Evolutionary conservation across 2,113 vertebrate species (phyloP), one percentile per base, ranked within the genome.

Genomic region (Gallinago media): DNA sequence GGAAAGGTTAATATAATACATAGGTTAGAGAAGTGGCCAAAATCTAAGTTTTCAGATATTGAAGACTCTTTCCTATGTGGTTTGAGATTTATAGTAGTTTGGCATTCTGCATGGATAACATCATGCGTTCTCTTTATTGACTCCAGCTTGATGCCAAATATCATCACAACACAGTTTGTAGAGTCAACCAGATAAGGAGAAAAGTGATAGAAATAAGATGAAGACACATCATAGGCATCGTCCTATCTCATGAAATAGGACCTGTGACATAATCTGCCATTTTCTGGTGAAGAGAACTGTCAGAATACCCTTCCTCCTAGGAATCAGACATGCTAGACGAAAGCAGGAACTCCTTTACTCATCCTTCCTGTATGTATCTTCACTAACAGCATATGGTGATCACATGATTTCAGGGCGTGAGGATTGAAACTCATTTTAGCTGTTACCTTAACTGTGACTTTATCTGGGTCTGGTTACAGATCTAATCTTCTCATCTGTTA

Each of bases 101-200:
- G 68, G 38, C 32, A 83, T 85, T 82, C 36, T 50, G 32, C 62
- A 22, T 56, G 47, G 55, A 80, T 74, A 79, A 49, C 10, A 46
- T 86, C 19, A 11, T 73, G 19, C 14, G 49, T 85, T 96, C 61
- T 84, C 18, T 89, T 95, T 94, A 44, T 62, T 89, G 85, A 87
- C n/a, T 92, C 16, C 27, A 90, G 15, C 56, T 85, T 86, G 25
- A 63, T 85, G 63, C 32, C 59, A 67, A 67, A 36, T 67, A 73
- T 34, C 40, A 85, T 52, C 23, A 19, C 31, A 78, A 75, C 46
- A 88, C 72, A 62, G 42, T 47, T 46, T 77, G 22, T 46, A 85
- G 88, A 88, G 54, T 56, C 46, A n/a, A 12, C 54, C 23, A n/a
- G 4, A 27, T 77, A 31, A 59, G 47, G 42, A 55, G 83, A 46